phyloP scores from a whole-genome alignment of 2,113 vertebrate genomes.

The Cryptomyrus ogoouensis region DNA sequence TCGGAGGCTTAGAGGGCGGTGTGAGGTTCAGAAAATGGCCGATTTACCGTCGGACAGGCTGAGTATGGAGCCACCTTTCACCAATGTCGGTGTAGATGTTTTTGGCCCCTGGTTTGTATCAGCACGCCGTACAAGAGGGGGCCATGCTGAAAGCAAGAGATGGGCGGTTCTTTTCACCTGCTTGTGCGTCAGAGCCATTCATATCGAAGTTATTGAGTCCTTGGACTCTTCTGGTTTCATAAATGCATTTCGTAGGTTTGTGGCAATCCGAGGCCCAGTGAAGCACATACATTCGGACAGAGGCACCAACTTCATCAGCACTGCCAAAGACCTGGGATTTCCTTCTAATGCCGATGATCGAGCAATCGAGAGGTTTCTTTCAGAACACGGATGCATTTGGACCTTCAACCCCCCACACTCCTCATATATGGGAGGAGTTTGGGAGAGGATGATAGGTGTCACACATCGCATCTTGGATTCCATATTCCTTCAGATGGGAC shows the following conservation, averaged over 20 bases:
- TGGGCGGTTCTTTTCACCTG: background rate
- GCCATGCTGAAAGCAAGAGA: background rate
- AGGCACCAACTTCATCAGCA: background rate
- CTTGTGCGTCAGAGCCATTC: background rate
- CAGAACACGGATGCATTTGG: no score
- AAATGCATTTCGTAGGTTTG: background rate
- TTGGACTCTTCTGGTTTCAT: background rate
- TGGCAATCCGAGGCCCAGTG: no score
- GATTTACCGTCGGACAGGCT: slow-evolving; percentile 22
- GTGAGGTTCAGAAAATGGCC: slow-evolving; percentile 24
- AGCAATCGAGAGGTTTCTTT: no score
- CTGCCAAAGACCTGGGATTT: background rate
- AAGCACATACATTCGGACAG: background rate
- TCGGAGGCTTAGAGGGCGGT: background rate
- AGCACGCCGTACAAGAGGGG: background rate
- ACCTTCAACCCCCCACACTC: no score
- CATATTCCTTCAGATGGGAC: background rate
- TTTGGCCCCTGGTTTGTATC: slow-evolving; percentile 14
- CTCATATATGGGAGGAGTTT: no score
- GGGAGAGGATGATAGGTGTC: background rate
- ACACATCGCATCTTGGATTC: background rate
- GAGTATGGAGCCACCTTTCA: slow-evolving; percentile 23
- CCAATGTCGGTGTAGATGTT: slow-evolving; percentile 19
- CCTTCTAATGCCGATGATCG: background rate
- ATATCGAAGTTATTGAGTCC: background rate